Conservation (phyloP, 2,797 vertebrate species). For the Arctocebus calabarensis region DNA sequence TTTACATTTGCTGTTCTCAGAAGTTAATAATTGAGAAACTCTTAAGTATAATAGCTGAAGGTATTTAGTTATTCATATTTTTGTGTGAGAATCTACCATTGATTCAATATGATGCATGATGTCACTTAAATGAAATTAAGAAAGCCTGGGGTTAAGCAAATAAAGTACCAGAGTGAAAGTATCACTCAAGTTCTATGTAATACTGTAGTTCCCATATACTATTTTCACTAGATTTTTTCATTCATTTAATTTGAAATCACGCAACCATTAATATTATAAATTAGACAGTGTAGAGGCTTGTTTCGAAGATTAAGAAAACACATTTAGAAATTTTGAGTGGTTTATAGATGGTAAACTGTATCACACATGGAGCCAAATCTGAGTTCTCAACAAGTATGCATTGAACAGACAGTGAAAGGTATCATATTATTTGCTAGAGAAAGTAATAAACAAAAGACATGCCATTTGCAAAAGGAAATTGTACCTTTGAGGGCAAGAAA, state of each 20-base stretch:
- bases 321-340: background rate
- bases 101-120: background rate
- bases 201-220: background rate
- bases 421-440: background rate
- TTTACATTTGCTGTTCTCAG: background rate
- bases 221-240: background rate
- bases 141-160: background rate
- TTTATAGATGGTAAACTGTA: background rate
- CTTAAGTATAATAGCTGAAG: background rate
- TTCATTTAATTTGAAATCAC: background rate
- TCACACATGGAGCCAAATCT: background rate
- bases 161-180: background rate
- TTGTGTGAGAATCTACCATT: background rate
- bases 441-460: background rate
- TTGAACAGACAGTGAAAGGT: background rate
- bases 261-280: constrained; percentile 25
- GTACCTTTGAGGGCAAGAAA: background rate
- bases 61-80: constrained; percentile 26
- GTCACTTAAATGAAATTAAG: background rate
- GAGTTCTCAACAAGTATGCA: background rate
- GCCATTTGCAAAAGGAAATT: background rate
- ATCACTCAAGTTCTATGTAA: background rate
- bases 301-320: background rate
- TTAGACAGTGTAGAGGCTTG: background rate
- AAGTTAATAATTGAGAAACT: background rate